Percentiles rank a stretch among this genome's conserved stretches.
phyloP scores from a whole-genome alignment of 2,888 invertebrate species.

The Hofmannophila pseudospretella region DNA sequence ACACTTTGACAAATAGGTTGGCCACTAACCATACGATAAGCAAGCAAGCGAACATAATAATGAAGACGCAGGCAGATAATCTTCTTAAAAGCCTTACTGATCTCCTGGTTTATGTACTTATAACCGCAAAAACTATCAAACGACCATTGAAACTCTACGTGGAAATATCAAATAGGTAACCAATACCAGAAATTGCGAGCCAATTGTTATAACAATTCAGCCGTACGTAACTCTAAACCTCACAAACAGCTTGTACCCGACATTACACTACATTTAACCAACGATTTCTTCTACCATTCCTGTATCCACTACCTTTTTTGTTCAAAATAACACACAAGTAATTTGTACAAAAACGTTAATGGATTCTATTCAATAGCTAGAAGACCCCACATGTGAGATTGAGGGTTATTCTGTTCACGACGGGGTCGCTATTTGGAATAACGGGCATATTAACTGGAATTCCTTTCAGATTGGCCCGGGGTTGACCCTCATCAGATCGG shows the following conservation, averaged over 20 bases:
- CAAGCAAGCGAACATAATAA: too few species aligned
- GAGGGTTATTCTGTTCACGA: conserved; percentile 21
- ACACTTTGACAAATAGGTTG: too few species aligned
- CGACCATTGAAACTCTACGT: too few species aligned
- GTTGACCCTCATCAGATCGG: conserved; percentile 62
- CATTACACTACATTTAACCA: conserved; percentile 1
- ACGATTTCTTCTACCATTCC: conserved; percentile 14
- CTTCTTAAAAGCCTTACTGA: too few species aligned
- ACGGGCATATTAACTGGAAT: conserved; percentile 59
- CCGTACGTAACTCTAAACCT: conserved; percentile 24
- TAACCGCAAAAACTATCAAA: too few species aligned
- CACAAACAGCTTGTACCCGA: conserved; percentile 27
- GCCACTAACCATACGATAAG: too few species aligned
- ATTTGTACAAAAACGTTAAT: conserved; percentile 14
- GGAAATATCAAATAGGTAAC: conserved; percentile 7
- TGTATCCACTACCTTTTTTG: conserved; percentile 18
- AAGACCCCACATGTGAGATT: not conserved
- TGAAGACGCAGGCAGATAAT: too few species aligned
- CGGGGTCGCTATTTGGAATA: conserved; percentile 41
- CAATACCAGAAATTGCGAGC: conserved; percentile 30
- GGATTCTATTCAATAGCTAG: conserved; percentile 10
- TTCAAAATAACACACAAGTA: conserved; percentile 1
- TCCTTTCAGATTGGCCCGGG: conserved; percentile 56
- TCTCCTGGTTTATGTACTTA: too few species aligned
- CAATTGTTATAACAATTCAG: conserved; percentile 25